A percentile compares a stretch with the other conserved stretches of the same genome.
These are phyloP conservation scores for Anolis carolinensis DNA, from an alignment of 2,113 vertebrate species.

Conservation along the genomic window DNA sequence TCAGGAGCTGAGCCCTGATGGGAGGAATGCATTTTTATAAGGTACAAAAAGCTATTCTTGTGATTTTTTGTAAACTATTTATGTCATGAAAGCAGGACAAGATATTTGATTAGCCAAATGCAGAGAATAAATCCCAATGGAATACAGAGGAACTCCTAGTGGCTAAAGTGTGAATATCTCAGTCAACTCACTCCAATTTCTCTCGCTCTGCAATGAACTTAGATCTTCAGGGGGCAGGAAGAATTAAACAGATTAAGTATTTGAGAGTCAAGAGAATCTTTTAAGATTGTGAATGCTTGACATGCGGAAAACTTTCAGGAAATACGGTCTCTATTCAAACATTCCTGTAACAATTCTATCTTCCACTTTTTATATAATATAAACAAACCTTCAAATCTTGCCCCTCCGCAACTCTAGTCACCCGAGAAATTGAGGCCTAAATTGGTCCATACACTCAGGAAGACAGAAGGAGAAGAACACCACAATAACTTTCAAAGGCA, in stretches of 20 bases:
- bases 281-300: not conserved
- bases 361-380: not conserved
- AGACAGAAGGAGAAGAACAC: not conserved
- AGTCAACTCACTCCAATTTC: not conserved
- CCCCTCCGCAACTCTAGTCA: not conserved
- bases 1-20: not conserved
- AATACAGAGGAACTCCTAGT: not conserved
- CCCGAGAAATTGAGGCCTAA: not conserved
- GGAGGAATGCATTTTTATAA: not conserved
- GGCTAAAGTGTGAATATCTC: not conserved
- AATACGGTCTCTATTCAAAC: not conserved
- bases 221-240: not conserved
- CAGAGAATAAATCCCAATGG: not conserved
- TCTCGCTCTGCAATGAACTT: not conserved
- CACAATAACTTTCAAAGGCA: fast-evolving
- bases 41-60: not conserved
- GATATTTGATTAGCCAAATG: not conserved
- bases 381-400: not conserved
- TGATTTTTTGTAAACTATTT: not conserved
- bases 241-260: constrained; percentile 8
- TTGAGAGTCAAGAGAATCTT: not conserved
- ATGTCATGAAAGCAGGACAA: not conserved
- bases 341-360: not conserved
- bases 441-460: not conserved
- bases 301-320: not conserved